Evolutionary conservation across 2,113 vertebrate genomes (phyloP), one percentile per base, ranked within the genome.

Genomic region (Sylvietta virens): DNA sequence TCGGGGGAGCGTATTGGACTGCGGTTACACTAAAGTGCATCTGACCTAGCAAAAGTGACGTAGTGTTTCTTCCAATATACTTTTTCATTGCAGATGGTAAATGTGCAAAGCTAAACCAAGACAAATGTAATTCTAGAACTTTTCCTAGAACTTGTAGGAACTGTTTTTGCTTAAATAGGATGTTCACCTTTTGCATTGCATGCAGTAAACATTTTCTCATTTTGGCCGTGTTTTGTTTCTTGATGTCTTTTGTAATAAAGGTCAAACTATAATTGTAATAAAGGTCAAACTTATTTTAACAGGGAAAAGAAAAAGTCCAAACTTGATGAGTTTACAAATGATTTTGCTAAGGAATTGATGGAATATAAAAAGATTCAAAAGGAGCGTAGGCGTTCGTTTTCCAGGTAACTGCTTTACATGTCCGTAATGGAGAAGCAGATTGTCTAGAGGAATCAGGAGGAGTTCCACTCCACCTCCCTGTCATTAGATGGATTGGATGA

Each of bases 311-410:
- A 98, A 98, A 98, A 98, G 97, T 99, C 99, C 90, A 99, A 99
- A 98, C 98, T 99, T 96, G 99, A 99, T 98, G 99, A 99, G 97
- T 99, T 99, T 97, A 99, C 99, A 97, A 99, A 99, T 98, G 99
- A 99, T 98, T 99, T 99, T 98, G 99, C 99, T 98, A 99, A 99
- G 98, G 99, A 99, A 97, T 98, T 99, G 92, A 98, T 99, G 98
- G 99, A 99, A 98, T 99, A 99, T 97, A 99, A 99, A 98, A 99
- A 99, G 98, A 98, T 99, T 96, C 99, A 99, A 97, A 99, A 99
- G 98, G 99, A 99, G 97, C 98, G 98, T 96, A 98, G 98, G 95
- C 98, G 98, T 58, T 99, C 99, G 91, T 99, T 99, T 97, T 99
- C 99, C 92, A 99, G 99, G 99, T 99, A 98, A 96, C 97, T 98